Evolutionary conservation across 2,113 vertebrate genomes (phyloP).

Genomic region (Morone chrysops): DNA sequence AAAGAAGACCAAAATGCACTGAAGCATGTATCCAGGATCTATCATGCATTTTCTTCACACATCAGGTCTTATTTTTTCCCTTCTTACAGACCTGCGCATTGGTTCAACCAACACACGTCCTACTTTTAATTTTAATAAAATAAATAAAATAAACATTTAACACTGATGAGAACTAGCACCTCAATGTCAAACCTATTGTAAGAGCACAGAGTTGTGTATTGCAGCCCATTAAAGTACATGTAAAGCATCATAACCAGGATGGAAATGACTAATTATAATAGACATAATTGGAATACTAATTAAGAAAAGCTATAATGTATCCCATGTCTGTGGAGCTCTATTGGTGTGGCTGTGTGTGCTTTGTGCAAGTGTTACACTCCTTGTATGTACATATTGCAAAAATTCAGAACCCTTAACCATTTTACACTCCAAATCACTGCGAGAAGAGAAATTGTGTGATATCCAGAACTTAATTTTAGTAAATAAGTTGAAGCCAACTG

Average conservation of each 20-base stretch:
- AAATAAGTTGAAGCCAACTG: conserved; percentile 19
- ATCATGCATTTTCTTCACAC: background rate
- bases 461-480: background rate
- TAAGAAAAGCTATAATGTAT: conserved; percentile 24
- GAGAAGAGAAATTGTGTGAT: background rate
- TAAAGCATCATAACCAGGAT: conserved; percentile 29
- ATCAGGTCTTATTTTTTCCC: background rate
- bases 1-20: background rate
- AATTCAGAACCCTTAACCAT: background rate
- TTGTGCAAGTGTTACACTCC: background rate
- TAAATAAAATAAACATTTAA: conserved; percentile 32
- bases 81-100: conserved; percentile 8
- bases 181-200: conserved; percentile 40
- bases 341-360: background rate
- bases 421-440: background rate
- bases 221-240: conserved; percentile 10
- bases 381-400: conserved; percentile 13
- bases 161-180: conserved; percentile 21
- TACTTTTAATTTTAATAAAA: conserved; percentile 17
- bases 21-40: background rate
- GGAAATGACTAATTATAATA: conserved; percentile 29
- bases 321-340: background rate
- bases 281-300: conserved; percentile 41
- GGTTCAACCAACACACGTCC: background rate
- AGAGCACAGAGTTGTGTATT: conserved; percentile 15